Percentiles rank a stretch among this genome's conserved stretches.
phyloP scores from a whole-genome alignment of 2,888 invertebrate genomes.

The Perizoma flavofasciatum region DNA sequence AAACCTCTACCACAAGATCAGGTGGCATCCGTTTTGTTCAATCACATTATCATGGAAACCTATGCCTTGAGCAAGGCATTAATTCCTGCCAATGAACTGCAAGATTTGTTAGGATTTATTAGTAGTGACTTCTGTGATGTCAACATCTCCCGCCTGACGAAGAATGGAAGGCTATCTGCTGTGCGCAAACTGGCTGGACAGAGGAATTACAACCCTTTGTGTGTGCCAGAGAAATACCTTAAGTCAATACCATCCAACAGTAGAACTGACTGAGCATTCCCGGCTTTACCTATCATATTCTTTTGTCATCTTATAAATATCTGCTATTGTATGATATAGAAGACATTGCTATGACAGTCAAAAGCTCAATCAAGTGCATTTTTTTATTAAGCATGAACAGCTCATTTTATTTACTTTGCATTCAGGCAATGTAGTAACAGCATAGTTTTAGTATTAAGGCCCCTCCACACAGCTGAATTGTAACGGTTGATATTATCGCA shows the following conservation, averaged over 20 bases:
- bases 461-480: no score
- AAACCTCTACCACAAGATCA: slow-evolving; percentile 56
- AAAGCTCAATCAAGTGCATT: no score
- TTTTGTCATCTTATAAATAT: no score
- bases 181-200: slow-evolving; percentile 55
- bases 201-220: slow-evolving; percentile 64
- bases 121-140: neutral
- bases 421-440: no score
- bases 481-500: no score
- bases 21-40: slow-evolving; percentile 46
- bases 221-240: slow-evolving; percentile 48
- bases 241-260: slow-evolving; percentile 3
- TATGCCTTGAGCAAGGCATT: slow-evolving; percentile 62
- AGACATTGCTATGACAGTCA: no score
- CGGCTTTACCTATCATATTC: no score
- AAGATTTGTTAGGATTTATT: slow-evolving; percentile 45
- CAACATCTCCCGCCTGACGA: slow-evolving; percentile 44
- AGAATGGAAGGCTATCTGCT: slow-evolving; percentile 49
- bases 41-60: slow-evolving; percentile 66
- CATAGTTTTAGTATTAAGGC: no score
- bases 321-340: no score
- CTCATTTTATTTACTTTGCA: no score
- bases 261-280: neutral
- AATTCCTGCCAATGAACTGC: slow-evolving; percentile 48
- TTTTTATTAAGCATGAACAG: no score